Evolutionary conservation across 2,888 invertebrate genomes (phyloP), one percentile per base, ranked within the genome.

Genomic region (Pinctada fucata): DNA sequence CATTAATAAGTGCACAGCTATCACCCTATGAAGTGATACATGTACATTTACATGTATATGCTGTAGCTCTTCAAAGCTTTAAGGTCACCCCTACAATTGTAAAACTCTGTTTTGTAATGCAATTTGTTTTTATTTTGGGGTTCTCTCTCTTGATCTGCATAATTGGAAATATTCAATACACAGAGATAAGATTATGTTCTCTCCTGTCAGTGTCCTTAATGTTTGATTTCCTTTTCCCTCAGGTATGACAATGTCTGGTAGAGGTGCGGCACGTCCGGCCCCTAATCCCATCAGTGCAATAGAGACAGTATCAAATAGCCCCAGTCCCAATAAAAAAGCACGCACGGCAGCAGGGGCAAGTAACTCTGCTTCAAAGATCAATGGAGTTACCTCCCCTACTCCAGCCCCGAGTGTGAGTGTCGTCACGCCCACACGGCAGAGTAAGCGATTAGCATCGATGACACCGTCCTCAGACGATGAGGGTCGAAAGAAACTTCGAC

Each of bases 401-500:
- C 70, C 79, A 8, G 67, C 51, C 50, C 72, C 63, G 6, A 72
- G 52, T 47, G 31, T 67, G 2, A 58, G 50, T 2, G 51, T 77
- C 64, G 58, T 75, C 63, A 88, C 89, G 0, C 89, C 90, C 3
- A 87, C 87, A 2, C 76, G 90, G 49, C 84, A 85, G 65, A 89
- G 89, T 79, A 86, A 85, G 47, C 84, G 90, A 51, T 85, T 90
- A 16, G 87, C 88, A 5, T 84, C 88, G 64, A 87, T 88, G 85
- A 88, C 89, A 2, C 88, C 89, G 0, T 85, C 87, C n/a, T n/a
- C 13, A n/a, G 72, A 72, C 16, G 64, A 72, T 3, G 64, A 72
- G 2, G 31, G n/a, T n/a, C 31, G 72, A 6, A 72, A 72, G 48
- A 63, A 64, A n/a, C 16, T 48, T 13, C 13, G 72, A 16, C 63